Conservation (phyloP, 2,797 vertebrate species). For the Mormyrops attenuatus region DNA sequence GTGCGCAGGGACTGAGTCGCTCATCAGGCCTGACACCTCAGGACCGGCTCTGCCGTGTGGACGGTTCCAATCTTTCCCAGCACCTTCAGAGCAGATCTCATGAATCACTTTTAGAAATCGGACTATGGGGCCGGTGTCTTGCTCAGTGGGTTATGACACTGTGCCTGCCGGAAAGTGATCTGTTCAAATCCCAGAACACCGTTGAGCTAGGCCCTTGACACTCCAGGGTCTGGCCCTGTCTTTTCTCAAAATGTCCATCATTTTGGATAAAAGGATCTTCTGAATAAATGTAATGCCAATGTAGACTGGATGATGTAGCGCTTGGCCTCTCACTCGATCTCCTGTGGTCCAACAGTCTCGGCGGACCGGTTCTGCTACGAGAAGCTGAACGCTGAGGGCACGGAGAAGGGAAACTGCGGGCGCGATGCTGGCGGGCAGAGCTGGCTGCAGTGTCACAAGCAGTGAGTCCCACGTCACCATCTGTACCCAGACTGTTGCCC, state of each 20-base stretch:
- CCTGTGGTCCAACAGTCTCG: conserved; percentile 55
- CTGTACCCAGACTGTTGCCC: not conserved
- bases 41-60: not conserved
- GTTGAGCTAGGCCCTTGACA: not conserved
- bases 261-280: not conserved
- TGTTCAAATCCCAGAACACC: not conserved
- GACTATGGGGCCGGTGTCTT: not conserved
- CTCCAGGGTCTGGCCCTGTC: not conserved
- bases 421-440: conserved; percentile 66
- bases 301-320: not conserved
- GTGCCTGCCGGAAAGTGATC: not conserved
- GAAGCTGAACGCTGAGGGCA: conserved; percentile 88
- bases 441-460: conserved; percentile 90
- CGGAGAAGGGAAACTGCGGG: conserved; percentile 89
- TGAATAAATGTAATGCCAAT: not conserved
- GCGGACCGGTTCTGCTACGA: conserved; percentile 90
- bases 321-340: conserved; percentile 36
- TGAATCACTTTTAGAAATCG: not conserved
- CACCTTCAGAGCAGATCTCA: not conserved
- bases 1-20: not conserved
- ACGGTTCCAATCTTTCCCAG: not conserved
- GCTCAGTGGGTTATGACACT: not conserved
- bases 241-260: not conserved
- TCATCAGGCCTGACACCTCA: not conserved
- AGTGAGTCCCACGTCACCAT: conserved; percentile 62